Conservation (phyloP, 1,140 invertebrate species). For the Eupristina koningsbergeri region DNA sequence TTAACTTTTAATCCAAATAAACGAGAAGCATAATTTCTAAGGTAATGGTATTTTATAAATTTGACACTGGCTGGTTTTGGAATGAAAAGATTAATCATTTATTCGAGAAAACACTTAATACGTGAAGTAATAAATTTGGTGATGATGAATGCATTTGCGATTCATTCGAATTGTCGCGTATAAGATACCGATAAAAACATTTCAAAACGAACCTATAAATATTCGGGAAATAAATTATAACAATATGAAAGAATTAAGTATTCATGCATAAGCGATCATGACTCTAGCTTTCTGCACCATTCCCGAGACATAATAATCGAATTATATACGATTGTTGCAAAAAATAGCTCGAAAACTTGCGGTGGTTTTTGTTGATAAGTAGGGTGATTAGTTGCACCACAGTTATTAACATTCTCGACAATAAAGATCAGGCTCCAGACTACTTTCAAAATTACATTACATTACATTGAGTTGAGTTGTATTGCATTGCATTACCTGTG, state of each 20-base stretch:
- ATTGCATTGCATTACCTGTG: background rate
- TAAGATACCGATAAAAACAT: background rate
- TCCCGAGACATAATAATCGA: background rate
- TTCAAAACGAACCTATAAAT: background rate
- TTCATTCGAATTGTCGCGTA: background rate
- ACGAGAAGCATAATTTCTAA: background rate
- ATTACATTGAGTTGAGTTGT: too few relatives aligned
- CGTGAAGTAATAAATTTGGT: background rate
- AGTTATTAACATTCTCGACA: background rate
- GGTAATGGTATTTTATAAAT: background rate
- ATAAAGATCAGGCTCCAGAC: background rate
- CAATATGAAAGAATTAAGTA: background rate
- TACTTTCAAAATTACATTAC: too few relatives aligned
- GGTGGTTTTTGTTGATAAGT: background rate
- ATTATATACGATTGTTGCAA: background rate
- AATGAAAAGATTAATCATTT: background rate
- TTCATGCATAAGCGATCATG: background rate
- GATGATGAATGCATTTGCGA: background rate
- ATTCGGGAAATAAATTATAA: background rate
- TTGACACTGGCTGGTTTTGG: background rate
- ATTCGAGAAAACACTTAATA: background rate
- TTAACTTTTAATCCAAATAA: conserved; percentile 8
- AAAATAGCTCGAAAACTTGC: background rate
- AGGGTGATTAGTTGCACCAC: background rate
- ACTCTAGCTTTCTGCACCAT: background rate